Conservation (phyloP, 2,888 invertebrate genomes). For the Zootermopsis nevadensis region DNA sequence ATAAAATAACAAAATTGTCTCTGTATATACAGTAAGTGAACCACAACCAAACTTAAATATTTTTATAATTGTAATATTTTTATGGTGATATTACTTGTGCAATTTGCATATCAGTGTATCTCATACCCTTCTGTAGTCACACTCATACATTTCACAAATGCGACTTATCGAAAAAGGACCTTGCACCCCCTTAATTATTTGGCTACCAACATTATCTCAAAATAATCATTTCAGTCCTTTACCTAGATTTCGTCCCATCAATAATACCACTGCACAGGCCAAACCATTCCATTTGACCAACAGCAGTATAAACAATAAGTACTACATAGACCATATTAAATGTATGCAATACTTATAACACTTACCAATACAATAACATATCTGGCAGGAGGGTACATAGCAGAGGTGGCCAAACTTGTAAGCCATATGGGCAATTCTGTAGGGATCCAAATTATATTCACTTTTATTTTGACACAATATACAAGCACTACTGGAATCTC, state of each 20-base stretch:
- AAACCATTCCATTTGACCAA: background rate
- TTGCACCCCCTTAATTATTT: background rate
- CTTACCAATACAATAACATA: background rate
- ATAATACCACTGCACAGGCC: background rate
- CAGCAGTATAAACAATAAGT: conserved; percentile 12
- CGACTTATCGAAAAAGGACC: background rate
- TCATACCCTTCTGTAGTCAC: background rate
- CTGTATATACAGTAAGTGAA: conserved; percentile 29
- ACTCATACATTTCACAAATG: background rate
- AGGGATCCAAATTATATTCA: too few species aligned
- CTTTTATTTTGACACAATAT: too few species aligned
- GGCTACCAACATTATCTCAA: background rate
- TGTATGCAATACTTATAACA: background rate
- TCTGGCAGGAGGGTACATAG: conserved; percentile 15
- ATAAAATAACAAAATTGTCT: background rate
- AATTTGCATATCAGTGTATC: background rate
- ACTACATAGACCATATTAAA: background rate
- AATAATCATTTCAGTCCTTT: background rate
- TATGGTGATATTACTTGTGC: conserved; percentile 15
- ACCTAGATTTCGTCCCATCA: background rate
- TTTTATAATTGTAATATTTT: background rate
- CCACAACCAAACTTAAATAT: conserved; percentile 7
- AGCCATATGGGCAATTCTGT: background rate
- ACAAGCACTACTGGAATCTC: too few species aligned
- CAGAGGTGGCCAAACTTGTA: background rate